Base-by-base conservation (phyloP, 2,888 invertebrate genomes). In the Drosophila eohydei region DNA sequence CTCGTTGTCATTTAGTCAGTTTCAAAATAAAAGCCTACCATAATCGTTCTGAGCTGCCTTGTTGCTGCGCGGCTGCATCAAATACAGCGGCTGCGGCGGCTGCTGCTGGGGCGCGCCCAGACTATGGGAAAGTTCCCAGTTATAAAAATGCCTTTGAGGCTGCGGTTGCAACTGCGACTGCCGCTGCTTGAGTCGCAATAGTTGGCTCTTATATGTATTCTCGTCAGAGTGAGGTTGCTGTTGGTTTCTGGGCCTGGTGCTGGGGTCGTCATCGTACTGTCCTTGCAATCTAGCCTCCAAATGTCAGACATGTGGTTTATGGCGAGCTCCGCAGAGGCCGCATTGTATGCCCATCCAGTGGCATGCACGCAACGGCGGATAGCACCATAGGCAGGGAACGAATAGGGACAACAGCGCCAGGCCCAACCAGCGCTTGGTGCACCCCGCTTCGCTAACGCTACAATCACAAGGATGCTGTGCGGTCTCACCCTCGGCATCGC, bases 371-470 rank as follows among this genome's bases (percentile, higher is more conserved):
- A 98, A 94, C 69, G 98, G 97, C 88, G 96, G 95, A 94, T 98
- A 98, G 93, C 97, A 97, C 95, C 98, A 98, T 88, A 99, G 94
- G 93, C 98, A 98, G 81, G 98, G 98, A 90, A 98, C 96, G 84
- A 98, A 94, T 78, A 98, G 93, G 69, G 97, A 97, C 61, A 98
- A 95, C 72, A 98, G 94, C 34, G 97, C 95, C 81, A 98, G 93
- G 65, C 97, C 97, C 78, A 97, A 92, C 98, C 98, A 98, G 54
- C 97, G 95, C 86, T 96, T 96, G 63, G 95, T 94, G 93, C 97
- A 97, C 69, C 95, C 95, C 71, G 95, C 94, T 91, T 96, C 95
- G n/a, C 94, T 94, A 36, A 94, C 93, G 55, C 67, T 89, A 93
- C 97, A 97, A 75, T 96, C 95, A 94, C 98, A 98, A 9, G 98